phyloP scores from a whole-genome alignment of 2,113 vertebrate genomes.

The Aramus guarauna region DNA sequence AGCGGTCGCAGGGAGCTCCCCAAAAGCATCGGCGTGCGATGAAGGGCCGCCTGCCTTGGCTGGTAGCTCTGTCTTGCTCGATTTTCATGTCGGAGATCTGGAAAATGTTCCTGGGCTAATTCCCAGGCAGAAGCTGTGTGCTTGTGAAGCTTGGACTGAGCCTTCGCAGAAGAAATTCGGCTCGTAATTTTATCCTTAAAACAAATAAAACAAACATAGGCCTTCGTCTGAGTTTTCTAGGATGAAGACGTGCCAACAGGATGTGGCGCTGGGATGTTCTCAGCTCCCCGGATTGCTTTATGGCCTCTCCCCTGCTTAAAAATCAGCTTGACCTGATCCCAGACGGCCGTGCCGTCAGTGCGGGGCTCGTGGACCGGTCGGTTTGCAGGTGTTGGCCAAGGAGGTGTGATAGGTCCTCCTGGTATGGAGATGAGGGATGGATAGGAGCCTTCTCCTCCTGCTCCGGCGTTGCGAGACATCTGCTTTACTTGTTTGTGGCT shows the following conservation, averaged over 20 bases:
- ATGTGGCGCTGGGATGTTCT: background rate
- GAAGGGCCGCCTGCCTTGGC: background rate
- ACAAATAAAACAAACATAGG: background rate
- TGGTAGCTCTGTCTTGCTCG: background rate
- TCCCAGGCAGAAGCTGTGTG: background rate
- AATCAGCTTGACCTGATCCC: background rate
- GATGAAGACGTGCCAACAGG: background rate
- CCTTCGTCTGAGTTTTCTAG: background rate
- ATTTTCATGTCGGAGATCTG: background rate
- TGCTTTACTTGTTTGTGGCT: constrained; percentile 49
- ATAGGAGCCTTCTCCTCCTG: constrained; percentile 17
- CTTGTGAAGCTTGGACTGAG: background rate
- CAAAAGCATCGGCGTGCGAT: accelerated
- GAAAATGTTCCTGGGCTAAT: background rate
- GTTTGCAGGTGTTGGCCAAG: background rate
- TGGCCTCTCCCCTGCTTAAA: background rate
- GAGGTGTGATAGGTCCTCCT: background rate
- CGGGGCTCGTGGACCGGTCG: background rate
- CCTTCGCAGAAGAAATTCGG: accelerated
- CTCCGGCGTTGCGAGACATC: background rate
- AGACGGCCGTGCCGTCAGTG: background rate
- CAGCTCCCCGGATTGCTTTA: background rate
- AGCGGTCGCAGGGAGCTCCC: background rate
- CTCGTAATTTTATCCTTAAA: background rate
- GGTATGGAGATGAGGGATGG: constrained; percentile 11